Conservation (phyloP, 2,113 vertebrate species). For the Vulpes lagopus region DNA sequence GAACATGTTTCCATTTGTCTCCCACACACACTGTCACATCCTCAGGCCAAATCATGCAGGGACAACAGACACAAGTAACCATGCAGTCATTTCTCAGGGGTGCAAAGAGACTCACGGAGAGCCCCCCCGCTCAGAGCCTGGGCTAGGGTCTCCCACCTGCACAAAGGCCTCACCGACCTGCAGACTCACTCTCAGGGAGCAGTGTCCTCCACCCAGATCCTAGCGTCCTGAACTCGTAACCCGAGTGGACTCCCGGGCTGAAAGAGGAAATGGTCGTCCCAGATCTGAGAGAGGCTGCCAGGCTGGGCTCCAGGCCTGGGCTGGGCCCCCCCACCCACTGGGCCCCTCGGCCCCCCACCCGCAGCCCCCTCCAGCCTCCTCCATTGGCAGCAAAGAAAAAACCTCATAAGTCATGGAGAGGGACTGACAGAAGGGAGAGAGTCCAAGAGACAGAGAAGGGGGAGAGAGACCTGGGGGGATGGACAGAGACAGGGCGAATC, state of each 20-base stretch:
- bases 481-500: neutral
- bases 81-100: neutral
- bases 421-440: neutral
- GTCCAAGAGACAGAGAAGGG: neutral
- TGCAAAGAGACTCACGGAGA: neutral
- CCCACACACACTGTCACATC: neutral
- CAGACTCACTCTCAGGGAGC: neutral
- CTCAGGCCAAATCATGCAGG: neutral
- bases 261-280: constrained; percentile 66
- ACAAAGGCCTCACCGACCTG: neutral
- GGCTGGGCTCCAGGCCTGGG: constrained; percentile 34
- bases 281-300: constrained; percentile 58
- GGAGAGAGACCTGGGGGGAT: neutral
- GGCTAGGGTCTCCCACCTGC: neutral
- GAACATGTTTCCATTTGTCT: neutral
- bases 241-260: constrained; percentile 19
- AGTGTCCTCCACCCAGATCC: neutral
- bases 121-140: neutral
- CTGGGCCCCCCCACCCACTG: neutral
- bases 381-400: constrained; percentile 22
- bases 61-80: neutral
- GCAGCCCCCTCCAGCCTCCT: neutral
- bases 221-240: constrained; percentile 15
- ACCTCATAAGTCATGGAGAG: neutral
- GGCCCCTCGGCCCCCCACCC: neutral